phyloP scores from a whole-genome alignment of 2,797 vertebrate species.

The Numenius phaeopus region DNA sequence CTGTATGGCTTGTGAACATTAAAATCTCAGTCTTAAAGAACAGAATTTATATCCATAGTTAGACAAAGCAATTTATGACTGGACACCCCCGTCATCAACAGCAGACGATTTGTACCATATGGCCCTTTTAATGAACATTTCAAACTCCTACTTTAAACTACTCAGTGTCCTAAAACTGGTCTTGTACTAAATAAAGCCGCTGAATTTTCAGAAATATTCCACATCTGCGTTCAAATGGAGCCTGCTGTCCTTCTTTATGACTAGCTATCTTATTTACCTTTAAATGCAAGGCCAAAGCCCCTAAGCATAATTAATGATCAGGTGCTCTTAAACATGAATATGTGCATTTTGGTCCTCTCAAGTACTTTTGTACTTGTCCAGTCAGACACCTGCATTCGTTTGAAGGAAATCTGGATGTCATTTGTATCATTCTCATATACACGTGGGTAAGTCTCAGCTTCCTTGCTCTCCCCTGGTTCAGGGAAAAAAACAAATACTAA shows the following conservation, averaged over 20 bases:
- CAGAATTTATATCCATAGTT: neutral
- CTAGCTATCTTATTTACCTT: neutral
- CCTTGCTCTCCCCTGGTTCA: neutral
- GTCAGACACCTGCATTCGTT: neutral
- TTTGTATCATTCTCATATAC: neutral
- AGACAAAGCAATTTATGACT: neutral
- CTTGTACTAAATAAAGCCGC: neutral
- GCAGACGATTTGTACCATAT: neutral
- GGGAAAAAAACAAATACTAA: neutral
- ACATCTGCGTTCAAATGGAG: neutral
- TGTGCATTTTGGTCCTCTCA: neutral
- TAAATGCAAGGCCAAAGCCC: neutral
- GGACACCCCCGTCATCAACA: neutral
- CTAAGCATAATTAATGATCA: neutral
- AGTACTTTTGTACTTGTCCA: neutral
- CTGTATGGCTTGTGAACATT: neutral
- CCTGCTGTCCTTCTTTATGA: neutral
- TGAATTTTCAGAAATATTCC: neutral
- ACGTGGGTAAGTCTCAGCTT: neutral
- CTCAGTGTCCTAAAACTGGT: neutral
- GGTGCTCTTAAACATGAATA: neutral
- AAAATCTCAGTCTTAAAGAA: conserved; percentile 13
- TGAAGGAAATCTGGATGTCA: neutral
- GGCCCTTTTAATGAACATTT: neutral
- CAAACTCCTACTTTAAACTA: neutral